Evolutionary conservation across 2,113 vertebrate genomes (phyloP).

Genomic region (Motacilla alba): DNA sequence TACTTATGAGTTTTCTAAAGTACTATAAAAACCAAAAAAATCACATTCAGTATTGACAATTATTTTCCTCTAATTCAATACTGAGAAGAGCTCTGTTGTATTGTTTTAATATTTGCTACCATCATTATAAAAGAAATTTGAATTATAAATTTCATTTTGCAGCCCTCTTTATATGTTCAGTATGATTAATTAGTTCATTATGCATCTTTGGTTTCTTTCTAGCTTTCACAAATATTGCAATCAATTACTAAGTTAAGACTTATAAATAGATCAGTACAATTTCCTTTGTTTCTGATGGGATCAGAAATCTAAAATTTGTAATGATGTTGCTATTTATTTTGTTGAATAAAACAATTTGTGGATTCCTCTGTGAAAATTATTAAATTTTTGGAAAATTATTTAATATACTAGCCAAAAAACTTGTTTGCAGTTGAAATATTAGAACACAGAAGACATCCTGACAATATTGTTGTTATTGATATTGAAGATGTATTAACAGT

Average conservation of each 20-base stretch:
- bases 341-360: neutral
- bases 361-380: neutral
- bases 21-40: neutral
- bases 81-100: neutral
- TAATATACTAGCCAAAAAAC: neutral
- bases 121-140: neutral
- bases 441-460: neutral
- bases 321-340: neutral
- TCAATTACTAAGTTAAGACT: neutral
- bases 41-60: neutral
- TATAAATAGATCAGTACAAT: neutral
- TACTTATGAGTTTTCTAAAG: neutral
- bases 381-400: neutral
- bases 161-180: neutral
- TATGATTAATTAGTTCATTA: neutral
- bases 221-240: neutral
- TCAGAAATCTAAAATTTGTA: neutral
- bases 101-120: neutral
- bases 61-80: neutral
- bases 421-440: neutral
- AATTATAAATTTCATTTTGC: neutral
- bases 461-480: neutral
- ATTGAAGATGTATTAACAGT: neutral
- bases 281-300: neutral
- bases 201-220: neutral